These are phyloP conservation scores for Clostera curtula DNA, from an alignment of 2,888 invertebrate genomes.

Conservation along the genomic window DNA sequence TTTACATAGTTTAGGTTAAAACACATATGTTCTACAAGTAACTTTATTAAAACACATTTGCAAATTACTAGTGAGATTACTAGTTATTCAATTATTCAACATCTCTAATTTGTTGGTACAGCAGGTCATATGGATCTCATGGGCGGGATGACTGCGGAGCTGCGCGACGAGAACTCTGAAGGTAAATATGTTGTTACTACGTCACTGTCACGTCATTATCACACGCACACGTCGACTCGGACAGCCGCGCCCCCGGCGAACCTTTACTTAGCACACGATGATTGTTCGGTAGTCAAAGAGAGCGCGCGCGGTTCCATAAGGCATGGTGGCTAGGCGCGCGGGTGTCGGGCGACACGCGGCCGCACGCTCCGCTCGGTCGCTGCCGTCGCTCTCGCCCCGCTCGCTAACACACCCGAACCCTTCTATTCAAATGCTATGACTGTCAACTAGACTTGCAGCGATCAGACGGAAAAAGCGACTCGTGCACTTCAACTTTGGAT, in stretches of 20 bases:
- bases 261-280: slow-evolving; percentile 34
- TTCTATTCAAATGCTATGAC: slow-evolving; percentile 29
- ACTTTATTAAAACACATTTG: too few relatives aligned
- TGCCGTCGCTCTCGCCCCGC: slow-evolving; percentile 19
- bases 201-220: slow-evolving; percentile 57
- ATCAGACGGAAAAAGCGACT: too few relatives aligned
- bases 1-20: too few relatives aligned
- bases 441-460: too few relatives aligned
- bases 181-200: slow-evolving; percentile 48
- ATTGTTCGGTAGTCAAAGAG: slow-evolving; percentile 38
- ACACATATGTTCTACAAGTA: too few relatives aligned
- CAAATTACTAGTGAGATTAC: too few relatives aligned
- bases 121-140: slow-evolving; percentile 69
- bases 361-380: slow-evolving; percentile 27
- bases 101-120: slow-evolving; percentile 9
- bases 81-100: too few relatives aligned
- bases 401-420: slow-evolving; percentile 16
- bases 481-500: too few relatives aligned
- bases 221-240: slow-evolving; percentile 72
- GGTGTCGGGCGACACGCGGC: slow-evolving; percentile 56
- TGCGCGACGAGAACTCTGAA: slow-evolving; percentile 64
- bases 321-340: slow-evolving; percentile 64
- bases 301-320: slow-evolving; percentile 49
- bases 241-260: slow-evolving; percentile 75
- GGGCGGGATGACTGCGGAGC: slow-evolving; percentile 57